Percentiles rank a stretch among this genome's conserved stretches.
Evolutionary conservation across 2,888 invertebrate species (phyloP).

Genomic region (Ophioninae sp.): DNA sequence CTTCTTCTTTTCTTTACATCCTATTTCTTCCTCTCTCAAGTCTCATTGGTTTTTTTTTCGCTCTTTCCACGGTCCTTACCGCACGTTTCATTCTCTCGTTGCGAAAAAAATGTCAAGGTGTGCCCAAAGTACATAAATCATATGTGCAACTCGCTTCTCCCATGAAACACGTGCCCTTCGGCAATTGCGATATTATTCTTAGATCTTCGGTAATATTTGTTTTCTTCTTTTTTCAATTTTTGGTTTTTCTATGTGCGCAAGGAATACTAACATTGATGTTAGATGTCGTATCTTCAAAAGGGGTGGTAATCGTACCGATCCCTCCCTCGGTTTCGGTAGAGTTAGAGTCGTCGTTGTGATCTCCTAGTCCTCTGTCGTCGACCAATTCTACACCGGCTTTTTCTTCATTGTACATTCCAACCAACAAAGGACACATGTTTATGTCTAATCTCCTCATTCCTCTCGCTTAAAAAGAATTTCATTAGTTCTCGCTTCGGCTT

Average conservation of each 20-base stretch:
- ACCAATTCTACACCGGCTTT: conserved; percentile 77
- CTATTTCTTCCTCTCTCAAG: conserved; percentile 41
- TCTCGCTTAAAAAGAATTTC: background rate
- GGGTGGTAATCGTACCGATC: conserved; percentile 73
- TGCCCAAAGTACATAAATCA: conserved; percentile 3
- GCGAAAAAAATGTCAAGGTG: conserved; percentile 1
- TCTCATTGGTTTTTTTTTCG: conserved; percentile 54
- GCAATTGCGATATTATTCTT: no score
- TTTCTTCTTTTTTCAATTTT: background rate
- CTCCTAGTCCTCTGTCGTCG: conserved; percentile 76
- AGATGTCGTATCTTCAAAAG: conserved; percentile 74
- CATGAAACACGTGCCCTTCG: no score
- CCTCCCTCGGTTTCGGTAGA: conserved; percentile 72
- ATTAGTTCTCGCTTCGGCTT: background rate
- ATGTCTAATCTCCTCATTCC: conserved; percentile 4
- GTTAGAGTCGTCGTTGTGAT: conserved; percentile 70
- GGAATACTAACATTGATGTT: conserved; percentile 77
- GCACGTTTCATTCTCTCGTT: background rate
- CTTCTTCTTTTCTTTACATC: background rate
- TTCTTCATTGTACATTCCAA: conserved; percentile 74
- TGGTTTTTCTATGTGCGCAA: conserved; percentile 23
- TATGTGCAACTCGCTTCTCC: background rate
- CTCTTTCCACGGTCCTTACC: background rate
- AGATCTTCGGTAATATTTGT: background rate
- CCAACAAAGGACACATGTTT: conserved; percentile 74